Conservation (phyloP, 37 sponge, comb jelly and placozoan genomes). For the Chondrosia reniformis region DNA sequence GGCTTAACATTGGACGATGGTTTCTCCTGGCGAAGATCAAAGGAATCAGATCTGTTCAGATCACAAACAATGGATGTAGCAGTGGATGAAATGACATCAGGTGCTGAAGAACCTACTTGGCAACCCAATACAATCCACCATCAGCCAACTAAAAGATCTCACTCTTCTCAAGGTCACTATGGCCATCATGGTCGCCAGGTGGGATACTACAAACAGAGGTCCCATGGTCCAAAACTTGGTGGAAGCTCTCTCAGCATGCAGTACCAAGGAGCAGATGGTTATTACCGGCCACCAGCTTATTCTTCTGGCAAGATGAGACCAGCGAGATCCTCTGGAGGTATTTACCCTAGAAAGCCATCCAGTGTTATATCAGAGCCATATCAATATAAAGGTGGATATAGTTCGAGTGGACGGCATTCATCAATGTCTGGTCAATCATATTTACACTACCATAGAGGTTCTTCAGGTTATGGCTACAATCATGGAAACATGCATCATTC, state of each 20-base stretch:
- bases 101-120: constrained; percentile 13
- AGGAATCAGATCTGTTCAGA: constrained; percentile 14
- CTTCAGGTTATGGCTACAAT: neutral
- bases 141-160: neutral
- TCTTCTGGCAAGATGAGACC: neutral
- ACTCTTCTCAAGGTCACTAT: constrained; percentile 1
- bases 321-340: neutral
- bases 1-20: too few relatives aligned
- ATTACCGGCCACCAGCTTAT: neutral
- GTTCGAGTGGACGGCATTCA: neutral
- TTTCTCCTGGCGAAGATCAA: constrained; percentile 7
- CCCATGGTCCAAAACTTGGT: neutral
- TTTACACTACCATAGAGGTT: neutral
- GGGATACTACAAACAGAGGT: neutral
- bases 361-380: constrained; percentile 15
- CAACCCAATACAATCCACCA: neutral
- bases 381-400: neutral
- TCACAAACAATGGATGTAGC: constrained; percentile 18
- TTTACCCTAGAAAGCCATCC: constrained; percentile 13
- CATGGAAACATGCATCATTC: neutral
- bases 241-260: constrained; percentile 16
- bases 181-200: neutral
- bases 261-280: constrained; percentile 2
- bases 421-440: neutral
- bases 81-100: constrained; percentile 17